phyloP scores from a whole-genome alignment of 2,888 invertebrate species.

The Drosophila lutescens region DNA sequence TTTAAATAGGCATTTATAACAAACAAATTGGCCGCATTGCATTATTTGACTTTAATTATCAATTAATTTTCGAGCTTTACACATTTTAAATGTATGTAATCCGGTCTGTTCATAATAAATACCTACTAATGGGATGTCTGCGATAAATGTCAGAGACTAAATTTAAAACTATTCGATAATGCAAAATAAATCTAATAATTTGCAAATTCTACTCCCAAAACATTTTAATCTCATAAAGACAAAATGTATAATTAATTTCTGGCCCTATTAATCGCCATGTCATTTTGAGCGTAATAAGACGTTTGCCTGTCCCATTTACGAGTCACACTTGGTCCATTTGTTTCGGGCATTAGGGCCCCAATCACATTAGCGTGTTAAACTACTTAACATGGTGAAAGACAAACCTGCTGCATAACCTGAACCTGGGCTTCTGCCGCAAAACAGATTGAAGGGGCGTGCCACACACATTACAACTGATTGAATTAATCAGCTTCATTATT shows the following conservation, averaged over 20 bases:
- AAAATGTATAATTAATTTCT: not conserved
- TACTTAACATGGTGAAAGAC: constrained; percentile 53
- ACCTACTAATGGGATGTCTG: not conserved
- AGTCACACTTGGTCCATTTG: constrained; percentile 20
- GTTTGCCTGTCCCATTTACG: constrained; percentile 5
- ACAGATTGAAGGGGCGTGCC: constrained; percentile 26
- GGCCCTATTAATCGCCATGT: not conserved
- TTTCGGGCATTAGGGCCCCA: constrained; percentile 39
- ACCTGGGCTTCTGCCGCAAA: not conserved
- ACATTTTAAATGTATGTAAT: not conserved
- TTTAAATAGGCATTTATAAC: not conserved
- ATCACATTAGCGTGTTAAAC: constrained; percentile 73
- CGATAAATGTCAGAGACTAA: no score
- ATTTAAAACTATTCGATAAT: not conserved
- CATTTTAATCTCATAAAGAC: no score
- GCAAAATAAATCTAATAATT: not conserved
- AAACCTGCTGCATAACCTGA: constrained; percentile 9
- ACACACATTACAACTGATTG: constrained; percentile 63
- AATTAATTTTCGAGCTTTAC: constrained; percentile 1
- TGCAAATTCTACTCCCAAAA: not conserved
- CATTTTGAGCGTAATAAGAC: not conserved
- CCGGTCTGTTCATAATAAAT: constrained; percentile 1
- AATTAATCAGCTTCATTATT: constrained; percentile 79
- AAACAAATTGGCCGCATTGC: not conserved
- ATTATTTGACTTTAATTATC: not conserved